These are phyloP conservation scores for Rhynchotus rufescens DNA, from an alignment of 2,797 vertebrate genomes.

Conservation along the genomic window DNA sequence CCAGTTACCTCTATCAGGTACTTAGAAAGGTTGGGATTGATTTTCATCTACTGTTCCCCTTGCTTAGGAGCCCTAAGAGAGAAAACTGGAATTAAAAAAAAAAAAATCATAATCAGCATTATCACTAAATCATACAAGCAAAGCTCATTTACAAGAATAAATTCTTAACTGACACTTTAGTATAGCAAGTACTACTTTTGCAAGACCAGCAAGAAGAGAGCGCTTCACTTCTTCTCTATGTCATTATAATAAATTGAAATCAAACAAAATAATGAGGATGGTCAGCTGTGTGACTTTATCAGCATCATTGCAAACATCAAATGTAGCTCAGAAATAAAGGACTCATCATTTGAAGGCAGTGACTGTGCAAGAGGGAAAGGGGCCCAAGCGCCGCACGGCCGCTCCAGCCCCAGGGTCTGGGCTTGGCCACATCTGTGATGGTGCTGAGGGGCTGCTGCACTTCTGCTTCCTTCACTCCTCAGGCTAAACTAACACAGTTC, in stretches of 20 bases:
- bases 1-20: conserved; percentile 15
- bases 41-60: conserved; percentile 19
- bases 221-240: not conserved
- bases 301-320: not conserved
- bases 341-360: not conserved
- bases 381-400: not conserved
- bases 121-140: conserved; percentile 43
- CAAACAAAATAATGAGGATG: not conserved
- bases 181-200: not conserved
- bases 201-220: conserved; percentile 18
- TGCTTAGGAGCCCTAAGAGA: conserved; percentile 32
- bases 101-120: conserved; percentile 5
- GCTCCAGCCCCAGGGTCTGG: rapidly evolving
- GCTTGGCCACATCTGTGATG: not conserved
- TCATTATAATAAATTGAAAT: conserved; percentile 4
- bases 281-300: not conserved
- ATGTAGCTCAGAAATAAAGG: not conserved
- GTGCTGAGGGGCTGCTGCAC: not conserved
- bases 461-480: not conserved
- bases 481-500: not conserved
- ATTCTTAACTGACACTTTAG: not conserved
- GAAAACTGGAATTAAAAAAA: not conserved
- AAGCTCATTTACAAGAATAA: conserved; percentile 32
- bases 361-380: not conserved
- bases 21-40: conserved; percentile 15